Base-by-base conservation (phyloP, 2,888 invertebrate genomes). In the Eledone cirrhosa region DNA sequence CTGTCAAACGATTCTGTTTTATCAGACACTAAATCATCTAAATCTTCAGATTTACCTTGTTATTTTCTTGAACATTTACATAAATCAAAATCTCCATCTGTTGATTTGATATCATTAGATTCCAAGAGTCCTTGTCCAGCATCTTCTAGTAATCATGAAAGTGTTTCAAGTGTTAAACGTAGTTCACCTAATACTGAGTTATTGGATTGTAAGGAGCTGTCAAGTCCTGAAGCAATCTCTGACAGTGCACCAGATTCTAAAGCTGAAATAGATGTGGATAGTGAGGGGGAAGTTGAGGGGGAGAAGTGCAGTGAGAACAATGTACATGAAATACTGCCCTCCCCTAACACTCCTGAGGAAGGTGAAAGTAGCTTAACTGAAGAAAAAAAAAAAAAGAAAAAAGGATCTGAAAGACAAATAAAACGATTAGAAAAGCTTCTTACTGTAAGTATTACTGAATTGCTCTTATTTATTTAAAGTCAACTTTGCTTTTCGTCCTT, bases 361-460 rank as follows among this genome's bases (percentile, higher is more conserved):
- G 65, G 33, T 72, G 59, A 47, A 8, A n/a, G 29, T 22, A 65
- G 7, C 63, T 59, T n/a, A 53, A 59, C 24, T 53, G 53, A 65
- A 41, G 24, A 48, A 63, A 16, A 75, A 16, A 53, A 69, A 53
- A 78, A 77, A n/a, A 80, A 79, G 41, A 83, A 81, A 74, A 83
- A 82, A 69, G 86, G 84, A 1, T 86, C 86, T 13, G 79, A 83
- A 69, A 85, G 82, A 79, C 87, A 87, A 72, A 85, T 88, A 5
- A 78, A 78, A 77, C 83, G 82, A 77, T 81, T 87, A 29, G 88
- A 88, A 81, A 80, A 79, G 41, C 79, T 88, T 31, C 81, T 88
- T 48, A 85, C 85, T 84, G 88, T 88, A 81, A 81, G 78, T 77
- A n/a, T 14, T 72, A 48, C 53, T 33, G 41, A n/a, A 31, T n/a